These are phyloP conservation scores for Dolichopus griseipennis DNA, from an alignment of 2,888 invertebrate genomes.

Conservation along the genomic window DNA sequence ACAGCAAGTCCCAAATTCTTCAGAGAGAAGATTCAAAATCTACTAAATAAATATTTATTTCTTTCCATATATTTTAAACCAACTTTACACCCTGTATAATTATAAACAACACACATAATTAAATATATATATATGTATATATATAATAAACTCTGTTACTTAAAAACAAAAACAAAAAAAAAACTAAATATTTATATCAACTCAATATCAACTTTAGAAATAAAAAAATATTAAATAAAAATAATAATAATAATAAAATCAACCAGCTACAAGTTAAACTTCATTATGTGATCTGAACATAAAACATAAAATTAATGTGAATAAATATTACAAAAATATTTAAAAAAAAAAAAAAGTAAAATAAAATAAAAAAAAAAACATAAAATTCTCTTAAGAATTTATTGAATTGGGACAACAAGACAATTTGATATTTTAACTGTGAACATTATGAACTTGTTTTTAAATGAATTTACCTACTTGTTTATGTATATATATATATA, in stretches of 20 bases:
- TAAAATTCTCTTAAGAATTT: background rate
- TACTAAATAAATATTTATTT: too few species aligned
- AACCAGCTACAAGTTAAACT: background rate
- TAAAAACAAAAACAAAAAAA: too few species aligned
- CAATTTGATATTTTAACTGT: constrained; percentile 2
- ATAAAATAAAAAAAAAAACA: background rate
- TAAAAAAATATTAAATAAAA: background rate
- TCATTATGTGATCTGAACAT: background rate
- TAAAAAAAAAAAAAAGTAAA: background rate
- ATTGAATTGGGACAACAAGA: background rate
- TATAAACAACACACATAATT: too few species aligned
- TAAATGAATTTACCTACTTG: background rate
- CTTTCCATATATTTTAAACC: too few species aligned
- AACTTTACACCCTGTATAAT: too few species aligned
- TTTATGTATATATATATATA: background rate
- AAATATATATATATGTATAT: too few species aligned
- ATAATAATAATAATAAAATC: background rate
- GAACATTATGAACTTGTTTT: constrained; percentile 6
- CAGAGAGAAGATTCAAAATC: too few species aligned
- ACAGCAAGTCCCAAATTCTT: too few species aligned
- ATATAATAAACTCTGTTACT: too few species aligned
- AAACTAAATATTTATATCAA: background rate
- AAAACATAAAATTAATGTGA: constrained; percentile 1
- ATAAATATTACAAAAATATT: background rate
- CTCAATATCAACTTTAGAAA: background rate